Evolutionary conservation across 2,888 invertebrate genomes (phyloP).

Genomic region (Tinea semifulvella): DNA sequence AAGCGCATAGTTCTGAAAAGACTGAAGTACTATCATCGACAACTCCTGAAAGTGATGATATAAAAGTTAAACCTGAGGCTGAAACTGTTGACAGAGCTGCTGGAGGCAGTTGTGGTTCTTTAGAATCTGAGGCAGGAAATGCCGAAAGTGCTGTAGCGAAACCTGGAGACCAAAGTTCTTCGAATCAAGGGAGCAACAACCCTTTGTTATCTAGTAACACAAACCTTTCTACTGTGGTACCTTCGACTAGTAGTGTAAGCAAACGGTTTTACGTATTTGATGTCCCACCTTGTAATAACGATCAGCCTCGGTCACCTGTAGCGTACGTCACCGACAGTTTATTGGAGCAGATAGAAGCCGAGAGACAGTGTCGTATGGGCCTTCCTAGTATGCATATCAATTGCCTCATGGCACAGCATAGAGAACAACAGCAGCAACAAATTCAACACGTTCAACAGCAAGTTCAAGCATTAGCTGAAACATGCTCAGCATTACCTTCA

Average conservation of each 20-base stretch:
- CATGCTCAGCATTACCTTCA: conserved; percentile 55
- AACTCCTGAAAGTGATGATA: neutral
- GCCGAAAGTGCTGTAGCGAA: conserved; percentile 16
- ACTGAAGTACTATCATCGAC: neutral
- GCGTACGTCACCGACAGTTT: conserved; percentile 58
- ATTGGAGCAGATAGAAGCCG: conserved; percentile 56
- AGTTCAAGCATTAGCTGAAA: conserved; percentile 37
- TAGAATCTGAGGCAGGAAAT: conserved; percentile 49
- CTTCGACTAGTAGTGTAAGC: conserved; percentile 47
- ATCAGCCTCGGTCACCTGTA: conserved; percentile 54
- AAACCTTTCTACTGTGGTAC: conserved; percentile 46
- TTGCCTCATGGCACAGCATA: conserved; percentile 49
- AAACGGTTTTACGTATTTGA: conserved; percentile 60
- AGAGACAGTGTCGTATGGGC: conserved; percentile 54
- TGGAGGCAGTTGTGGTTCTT: conserved; percentile 58
- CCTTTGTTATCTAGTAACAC: conserved; percentile 55
- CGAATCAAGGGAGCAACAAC: conserved; percentile 62
- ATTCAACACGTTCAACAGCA: conserved; percentile 29
- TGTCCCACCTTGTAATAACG: conserved; percentile 42
- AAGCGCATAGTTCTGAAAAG: neutral
- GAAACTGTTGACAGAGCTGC: neutral
- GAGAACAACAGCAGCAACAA: conserved; percentile 36
- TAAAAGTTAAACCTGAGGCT: neutral
- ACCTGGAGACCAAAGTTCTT: conserved; percentile 51
- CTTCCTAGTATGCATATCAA: conserved; percentile 61